Base-by-base conservation (phyloP, 2,113 vertebrate species). In the Spheniscus mendiculus region DNA sequence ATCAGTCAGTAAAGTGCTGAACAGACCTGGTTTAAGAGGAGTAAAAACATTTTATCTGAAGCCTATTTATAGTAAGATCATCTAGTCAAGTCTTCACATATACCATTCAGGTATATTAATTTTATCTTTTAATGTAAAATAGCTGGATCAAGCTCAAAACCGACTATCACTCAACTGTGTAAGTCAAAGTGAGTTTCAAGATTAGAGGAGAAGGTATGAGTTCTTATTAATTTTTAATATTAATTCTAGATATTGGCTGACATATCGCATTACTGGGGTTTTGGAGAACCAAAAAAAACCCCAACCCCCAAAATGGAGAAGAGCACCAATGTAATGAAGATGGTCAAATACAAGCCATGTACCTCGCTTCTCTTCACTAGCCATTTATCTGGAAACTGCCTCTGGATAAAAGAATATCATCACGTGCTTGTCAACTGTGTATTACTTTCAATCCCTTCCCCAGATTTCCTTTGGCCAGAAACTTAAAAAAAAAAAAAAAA, bases 61-160 rank as follows among this genome's bases (percentile, higher is more conserved):
- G 13, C 4, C 9, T 56, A 6, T 56, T 66, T 69, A 44, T 22
- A 36, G 9, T 32, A 49, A 72, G 9, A 44, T 55, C 11, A 59
- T 6, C 36, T 38, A 66, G 22, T 53, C 30, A 56, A 62, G 34
- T 62, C 42, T 67, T 78, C 42, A 67, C 12, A 50, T 2, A 11
- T 2, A 36, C 11, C 1, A 0, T 11, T 27, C 17, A 23, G 9
- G 8, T 14, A 40, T 5, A 42, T 12, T 36, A 40, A 25, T 62
- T 49, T 78, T 67, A 42, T 34, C 7, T 67, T 70, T 72, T 49
- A 38, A 32, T 11, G 11, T 29, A 42, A 73, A 90, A 67, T 5
- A 78, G 47, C 12, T 62, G 21, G 6, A 56, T 45, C 25, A 17
- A 62, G 18, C 53, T 67, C 52, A 44, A 89, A 61, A 22, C 2